phyloP scores from a whole-genome alignment of 2,888 invertebrate genomes.

The Nomada flava region DNA sequence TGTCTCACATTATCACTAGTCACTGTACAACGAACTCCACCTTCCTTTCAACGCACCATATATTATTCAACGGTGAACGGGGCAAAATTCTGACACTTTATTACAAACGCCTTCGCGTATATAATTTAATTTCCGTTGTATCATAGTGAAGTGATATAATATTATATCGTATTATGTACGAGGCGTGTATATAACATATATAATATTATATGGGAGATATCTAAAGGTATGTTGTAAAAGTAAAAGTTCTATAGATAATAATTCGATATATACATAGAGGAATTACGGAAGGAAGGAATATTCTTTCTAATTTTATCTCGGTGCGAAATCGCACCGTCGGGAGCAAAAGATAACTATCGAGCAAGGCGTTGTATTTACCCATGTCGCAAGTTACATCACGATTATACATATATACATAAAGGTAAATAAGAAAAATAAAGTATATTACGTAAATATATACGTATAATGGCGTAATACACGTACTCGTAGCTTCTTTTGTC shows the following conservation, averaged over 20 bases:
- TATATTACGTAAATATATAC: conserved; percentile 34
- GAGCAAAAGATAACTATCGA: conserved; percentile 56
- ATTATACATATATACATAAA: conserved; percentile 50
- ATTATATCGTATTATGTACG: conserved; percentile 42
- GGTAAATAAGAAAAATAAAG: background rate
- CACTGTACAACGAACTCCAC: conserved; percentile 34
- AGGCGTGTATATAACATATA: conserved; percentile 39
- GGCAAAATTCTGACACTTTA: conserved; percentile 9
- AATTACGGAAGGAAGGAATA: background rate
- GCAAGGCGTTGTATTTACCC: conserved; percentile 57
- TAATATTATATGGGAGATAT: conserved; percentile 33
- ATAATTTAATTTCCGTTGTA: conserved; percentile 35
- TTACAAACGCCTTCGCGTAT: background rate
- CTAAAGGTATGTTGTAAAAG: conserved; percentile 15
- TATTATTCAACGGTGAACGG: background rate
- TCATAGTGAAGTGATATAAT: conserved; percentile 38
- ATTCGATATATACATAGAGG: conserved; percentile 30
- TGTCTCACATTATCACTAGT: too few relatives aligned
- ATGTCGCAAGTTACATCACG: conserved; percentile 47
- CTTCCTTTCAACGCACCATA: background rate
- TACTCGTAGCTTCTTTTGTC: conserved; percentile 74
- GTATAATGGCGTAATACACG: conserved; percentile 64
- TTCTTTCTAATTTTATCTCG: conserved; percentile 10
- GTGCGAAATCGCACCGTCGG: background rate
- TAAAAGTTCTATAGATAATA: conserved; percentile 13